phyloP scores from a whole-genome alignment of 2,113 vertebrate species.

The Etia nguti region DNA sequence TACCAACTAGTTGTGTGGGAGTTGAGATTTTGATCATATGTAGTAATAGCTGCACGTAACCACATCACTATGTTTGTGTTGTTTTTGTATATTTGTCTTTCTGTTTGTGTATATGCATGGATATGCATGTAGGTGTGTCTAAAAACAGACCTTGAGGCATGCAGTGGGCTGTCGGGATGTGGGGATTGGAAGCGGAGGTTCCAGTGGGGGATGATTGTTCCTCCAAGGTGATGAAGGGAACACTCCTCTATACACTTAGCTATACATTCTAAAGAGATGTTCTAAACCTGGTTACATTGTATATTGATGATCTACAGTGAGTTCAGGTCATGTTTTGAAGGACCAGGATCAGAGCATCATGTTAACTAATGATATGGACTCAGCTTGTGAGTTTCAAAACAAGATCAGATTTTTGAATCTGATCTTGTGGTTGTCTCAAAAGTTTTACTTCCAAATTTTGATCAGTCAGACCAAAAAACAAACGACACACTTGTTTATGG shows the following conservation, averaged over 20 bases:
- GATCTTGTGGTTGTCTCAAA: neutral
- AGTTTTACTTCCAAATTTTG: neutral
- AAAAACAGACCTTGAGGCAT: neutral
- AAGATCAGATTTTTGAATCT: neutral
- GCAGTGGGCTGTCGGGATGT: neutral
- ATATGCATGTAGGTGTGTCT: neutral
- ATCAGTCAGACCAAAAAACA: neutral
- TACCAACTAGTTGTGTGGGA: neutral
- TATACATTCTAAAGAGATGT: neutral
- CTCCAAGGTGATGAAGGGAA: neutral
- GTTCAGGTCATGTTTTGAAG: neutral
- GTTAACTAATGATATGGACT: neutral
- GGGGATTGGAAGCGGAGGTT: neutral
- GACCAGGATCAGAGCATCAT: fast-evolving
- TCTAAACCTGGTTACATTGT: neutral
- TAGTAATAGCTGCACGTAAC: neutral
- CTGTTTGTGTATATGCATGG: neutral
- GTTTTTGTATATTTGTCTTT: neutral
- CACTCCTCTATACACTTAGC: neutral
- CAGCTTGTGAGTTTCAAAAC: neutral
- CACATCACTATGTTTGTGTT: neutral
- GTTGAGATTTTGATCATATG: neutral
- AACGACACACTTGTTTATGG: neutral
- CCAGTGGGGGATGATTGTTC: neutral
- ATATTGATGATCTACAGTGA: neutral